These are phyloP conservation scores for Helicoverpa armigera DNA, from an alignment of 1,140 invertebrate genomes.

Conservation along the genomic window DNA sequence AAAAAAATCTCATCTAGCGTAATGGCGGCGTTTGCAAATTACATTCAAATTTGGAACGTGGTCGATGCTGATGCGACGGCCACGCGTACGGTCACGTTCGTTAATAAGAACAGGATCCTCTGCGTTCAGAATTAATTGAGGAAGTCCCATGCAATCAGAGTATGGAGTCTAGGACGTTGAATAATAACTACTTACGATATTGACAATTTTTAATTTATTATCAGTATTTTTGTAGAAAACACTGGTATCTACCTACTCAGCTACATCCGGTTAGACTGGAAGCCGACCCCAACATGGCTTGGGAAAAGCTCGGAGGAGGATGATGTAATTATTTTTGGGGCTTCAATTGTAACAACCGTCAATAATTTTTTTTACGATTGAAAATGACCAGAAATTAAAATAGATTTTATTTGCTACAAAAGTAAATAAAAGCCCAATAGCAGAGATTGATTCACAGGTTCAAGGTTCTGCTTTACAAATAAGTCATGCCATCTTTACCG, in stretches of 20 bases:
- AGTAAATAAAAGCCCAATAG: no score
- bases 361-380: no score
- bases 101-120: constrained; percentile 29
- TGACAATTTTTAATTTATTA: background rate
- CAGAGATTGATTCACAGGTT: no score
- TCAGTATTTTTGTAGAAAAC: no score
- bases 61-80: constrained; percentile 33
- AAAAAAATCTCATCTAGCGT: constrained; percentile 28
- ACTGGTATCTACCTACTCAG: no score
- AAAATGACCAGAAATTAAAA: no score
- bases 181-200: background rate
- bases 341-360: background rate
- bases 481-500: constrained; percentile 6
- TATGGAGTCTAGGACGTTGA: background rate
- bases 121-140: background rate
- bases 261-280: no score
- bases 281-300: background rate
- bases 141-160: constrained; percentile 5
- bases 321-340: background rate
- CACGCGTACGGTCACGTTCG: constrained; percentile 41
- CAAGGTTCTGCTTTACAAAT: background rate
- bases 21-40: constrained; percentile 26
- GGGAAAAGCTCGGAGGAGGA: background rate
- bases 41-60: constrained; percentile 46
- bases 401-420: no score